phyloP scores from a whole-genome alignment of 2,888 invertebrate genomes.

The Lapara coniferarum region DNA sequence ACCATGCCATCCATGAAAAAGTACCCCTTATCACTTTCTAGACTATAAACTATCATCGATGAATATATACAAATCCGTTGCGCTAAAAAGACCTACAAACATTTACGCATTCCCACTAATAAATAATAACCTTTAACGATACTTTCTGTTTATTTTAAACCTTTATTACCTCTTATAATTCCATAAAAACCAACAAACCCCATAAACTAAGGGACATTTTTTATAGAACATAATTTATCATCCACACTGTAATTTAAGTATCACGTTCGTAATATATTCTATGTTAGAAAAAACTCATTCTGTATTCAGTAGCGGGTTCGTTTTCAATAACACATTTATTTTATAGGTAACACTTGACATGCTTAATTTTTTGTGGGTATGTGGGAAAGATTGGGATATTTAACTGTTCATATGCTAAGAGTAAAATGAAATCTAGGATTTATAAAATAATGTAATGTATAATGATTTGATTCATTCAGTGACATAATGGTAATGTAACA shows the following conservation, averaged over 20 bases:
- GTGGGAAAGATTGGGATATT: neutral
- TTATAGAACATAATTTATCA: constrained; percentile 54
- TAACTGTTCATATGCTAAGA: no score
- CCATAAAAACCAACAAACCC: neutral
- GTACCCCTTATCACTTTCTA: no score
- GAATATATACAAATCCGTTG: no score
- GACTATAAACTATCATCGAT: no score
- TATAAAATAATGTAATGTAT: no score
- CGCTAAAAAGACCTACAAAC: no score
- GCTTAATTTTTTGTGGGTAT: constrained; percentile 24
- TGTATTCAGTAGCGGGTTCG: constrained; percentile 51
- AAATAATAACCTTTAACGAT: no score
- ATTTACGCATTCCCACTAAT: no score
- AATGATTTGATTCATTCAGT: no score
- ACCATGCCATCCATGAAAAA: no score
- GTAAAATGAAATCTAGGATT: no score
- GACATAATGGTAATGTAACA: no score
- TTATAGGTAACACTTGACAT: constrained; percentile 18
- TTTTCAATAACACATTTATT: constrained; percentile 33
- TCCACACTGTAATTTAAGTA: constrained; percentile 52
- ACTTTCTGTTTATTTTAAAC: neutral
- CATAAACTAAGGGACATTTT: constrained; percentile 34
- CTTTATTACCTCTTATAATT: neutral
- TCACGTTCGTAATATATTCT: constrained; percentile 54
- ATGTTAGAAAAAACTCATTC: constrained; percentile 48